These are phyloP conservation scores for Zaprionus gabonicus DNA, from an alignment of 1,140 invertebrate species.

Conservation along the genomic window DNA sequence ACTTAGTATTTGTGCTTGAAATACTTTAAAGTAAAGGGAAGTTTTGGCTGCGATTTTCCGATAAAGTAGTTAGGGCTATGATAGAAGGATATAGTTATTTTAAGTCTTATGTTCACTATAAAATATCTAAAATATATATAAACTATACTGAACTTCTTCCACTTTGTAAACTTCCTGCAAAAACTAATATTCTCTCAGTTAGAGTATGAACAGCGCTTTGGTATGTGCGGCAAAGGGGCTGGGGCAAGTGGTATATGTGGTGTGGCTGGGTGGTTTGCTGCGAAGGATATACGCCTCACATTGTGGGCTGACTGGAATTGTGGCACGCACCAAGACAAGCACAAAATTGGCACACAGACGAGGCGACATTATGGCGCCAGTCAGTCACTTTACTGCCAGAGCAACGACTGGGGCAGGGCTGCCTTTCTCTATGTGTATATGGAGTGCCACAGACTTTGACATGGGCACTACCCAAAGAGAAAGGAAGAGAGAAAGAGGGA, in stretches of 20 bases:
- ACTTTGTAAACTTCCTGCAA: not conserved
- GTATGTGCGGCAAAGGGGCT: not conserved
- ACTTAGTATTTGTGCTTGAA: too few relatives aligned
- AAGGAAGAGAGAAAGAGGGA: too few relatives aligned
- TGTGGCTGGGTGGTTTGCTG: not conserved
- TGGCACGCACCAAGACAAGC: slow-evolving; percentile 29
- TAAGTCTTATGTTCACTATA: too few relatives aligned
- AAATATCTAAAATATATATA: too few relatives aligned
- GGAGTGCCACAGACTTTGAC: slow-evolving; percentile 3
- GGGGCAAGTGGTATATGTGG: not conserved
- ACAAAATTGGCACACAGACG: slow-evolving; percentile 32
- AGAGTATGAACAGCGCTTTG: not conserved
- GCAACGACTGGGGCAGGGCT: slow-evolving; percentile 1
- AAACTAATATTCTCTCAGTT: not conserved
- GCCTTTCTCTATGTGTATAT: not conserved
- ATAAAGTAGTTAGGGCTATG: too few relatives aligned
- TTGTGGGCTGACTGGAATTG: slow-evolving; percentile 16
- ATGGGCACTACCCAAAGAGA: not conserved
- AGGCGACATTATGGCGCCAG: slow-evolving; percentile 79
- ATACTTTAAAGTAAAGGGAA: too few relatives aligned
- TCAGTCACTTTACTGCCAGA: slow-evolving; percentile 62
- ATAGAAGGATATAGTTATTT: too few relatives aligned
- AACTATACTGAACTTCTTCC: too few relatives aligned
- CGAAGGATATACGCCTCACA: slow-evolving; percentile 53
- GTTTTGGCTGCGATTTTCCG: too few relatives aligned